These are phyloP conservation scores for Callipepla californica DNA, from an alignment of 2,113 vertebrate genomes.

Conservation along the genomic window DNA sequence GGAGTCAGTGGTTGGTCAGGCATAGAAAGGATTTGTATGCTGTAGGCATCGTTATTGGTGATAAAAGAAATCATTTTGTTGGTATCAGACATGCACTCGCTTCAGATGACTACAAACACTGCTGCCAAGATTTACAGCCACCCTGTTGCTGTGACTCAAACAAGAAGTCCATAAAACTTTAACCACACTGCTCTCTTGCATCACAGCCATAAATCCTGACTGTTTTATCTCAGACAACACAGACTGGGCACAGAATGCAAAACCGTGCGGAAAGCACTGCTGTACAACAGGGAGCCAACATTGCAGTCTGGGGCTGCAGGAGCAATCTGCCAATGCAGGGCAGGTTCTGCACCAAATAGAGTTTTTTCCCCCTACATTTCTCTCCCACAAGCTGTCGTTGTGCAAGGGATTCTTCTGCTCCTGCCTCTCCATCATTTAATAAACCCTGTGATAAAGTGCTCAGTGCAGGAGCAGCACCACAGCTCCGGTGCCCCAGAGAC, in stretches of 20 bases:
- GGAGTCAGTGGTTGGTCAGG: background rate
- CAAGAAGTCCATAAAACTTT: constrained; percentile 31
- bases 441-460: background rate
- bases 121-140: background rate
- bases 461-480: background rate
- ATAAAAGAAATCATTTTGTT: background rate
- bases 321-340: background rate
- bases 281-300: fast-evolving
- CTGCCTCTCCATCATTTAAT: background rate
- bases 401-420: background rate
- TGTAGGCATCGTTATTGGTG: fast-evolving
- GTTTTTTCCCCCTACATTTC: background rate
- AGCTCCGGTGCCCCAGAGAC: background rate
- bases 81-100: background rate
- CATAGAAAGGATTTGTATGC: background rate
- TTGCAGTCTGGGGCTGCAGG: fast-evolving
- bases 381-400: background rate
- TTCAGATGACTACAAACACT: background rate
- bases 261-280: background rate
- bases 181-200: background rate
- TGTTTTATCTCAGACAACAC: background rate
- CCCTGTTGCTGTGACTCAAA: background rate
- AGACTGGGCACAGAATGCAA: background rate
- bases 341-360: background rate
- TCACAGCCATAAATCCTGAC: background rate